Percentiles rank a stretch among this genome's conserved stretches.
Evolutionary conservation across 2,113 vertebrate genomes (phyloP).

Genomic region (Crotalus horridus): DNA sequence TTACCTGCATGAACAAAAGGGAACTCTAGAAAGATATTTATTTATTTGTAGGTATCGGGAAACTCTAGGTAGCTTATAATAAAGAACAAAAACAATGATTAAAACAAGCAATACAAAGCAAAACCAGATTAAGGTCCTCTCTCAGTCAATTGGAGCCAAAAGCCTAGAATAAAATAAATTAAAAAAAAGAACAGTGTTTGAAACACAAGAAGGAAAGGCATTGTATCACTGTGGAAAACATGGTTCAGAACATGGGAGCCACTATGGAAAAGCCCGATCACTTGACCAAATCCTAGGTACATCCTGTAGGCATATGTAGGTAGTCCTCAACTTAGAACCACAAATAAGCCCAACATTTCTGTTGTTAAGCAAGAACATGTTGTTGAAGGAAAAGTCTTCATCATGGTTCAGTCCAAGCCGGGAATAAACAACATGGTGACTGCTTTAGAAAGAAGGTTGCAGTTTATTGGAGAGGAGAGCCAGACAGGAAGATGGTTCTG

Average conservation of each 20-base stretch:
- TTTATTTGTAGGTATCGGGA: neutral
- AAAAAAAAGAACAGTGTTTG: neutral
- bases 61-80: neutral
- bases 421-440: no score
- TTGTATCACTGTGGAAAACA: neutral
- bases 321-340: no score
- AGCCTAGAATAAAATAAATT: neutral
- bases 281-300: neutral
- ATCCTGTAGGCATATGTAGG: neutral
- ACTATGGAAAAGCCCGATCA: neutral
- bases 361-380: no score
- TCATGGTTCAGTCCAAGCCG: no score
- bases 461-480: no score
- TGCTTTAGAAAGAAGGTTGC: no score
- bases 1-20: neutral
- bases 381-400: no score
- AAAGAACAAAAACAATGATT: neutral
- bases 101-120: neutral
- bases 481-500: no score
- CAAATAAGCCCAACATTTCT: no score
- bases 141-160: neutral
- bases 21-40: neutral
- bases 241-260: neutral
- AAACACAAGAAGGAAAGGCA: neutral
- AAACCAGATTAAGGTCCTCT: neutral